Conservation (phyloP, 2,888 invertebrate genomes). For the Sinopyrophorus schimmeli region DNA sequence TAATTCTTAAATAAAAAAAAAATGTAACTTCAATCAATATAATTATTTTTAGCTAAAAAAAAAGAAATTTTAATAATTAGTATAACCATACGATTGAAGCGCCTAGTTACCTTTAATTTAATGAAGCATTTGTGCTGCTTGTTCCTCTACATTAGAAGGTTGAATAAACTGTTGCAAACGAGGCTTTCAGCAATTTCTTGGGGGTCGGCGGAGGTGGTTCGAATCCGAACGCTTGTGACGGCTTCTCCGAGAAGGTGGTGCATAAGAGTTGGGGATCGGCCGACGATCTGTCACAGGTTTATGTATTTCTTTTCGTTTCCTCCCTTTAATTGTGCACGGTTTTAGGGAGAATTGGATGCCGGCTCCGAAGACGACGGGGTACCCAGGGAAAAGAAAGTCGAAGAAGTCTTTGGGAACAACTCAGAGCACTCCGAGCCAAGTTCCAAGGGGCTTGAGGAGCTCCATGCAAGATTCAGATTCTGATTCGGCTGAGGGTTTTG, state of each 20-base stretch:
- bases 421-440: constrained; percentile 67
- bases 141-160: too few species aligned
- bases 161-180: too few species aligned
- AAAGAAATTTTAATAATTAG: too few species aligned
- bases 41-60: too few species aligned
- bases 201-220: constrained; percentile 72
- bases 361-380: constrained; percentile 70
- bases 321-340: too few species aligned
- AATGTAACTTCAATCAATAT: too few species aligned
- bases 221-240: constrained; percentile 48
- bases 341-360: constrained; percentile 63
- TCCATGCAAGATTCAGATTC: constrained; percentile 77
- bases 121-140: too few species aligned
- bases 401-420: constrained; percentile 64
- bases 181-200: constrained; percentile 88
- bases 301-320: constrained; percentile 3
- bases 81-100: too few species aligned
- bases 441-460: constrained; percentile 38
- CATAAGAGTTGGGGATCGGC: constrained; percentile 91
- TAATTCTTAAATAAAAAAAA: too few species aligned
- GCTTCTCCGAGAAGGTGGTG: constrained; percentile 67
- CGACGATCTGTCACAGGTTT: constrained; percentile 77
- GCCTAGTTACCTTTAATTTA: too few species aligned
- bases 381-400: constrained; percentile 65
- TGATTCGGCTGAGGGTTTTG: constrained; percentile 86